Conservation (phyloP, 2,888 invertebrate genomes). For the Dichetophora obliterata region DNA sequence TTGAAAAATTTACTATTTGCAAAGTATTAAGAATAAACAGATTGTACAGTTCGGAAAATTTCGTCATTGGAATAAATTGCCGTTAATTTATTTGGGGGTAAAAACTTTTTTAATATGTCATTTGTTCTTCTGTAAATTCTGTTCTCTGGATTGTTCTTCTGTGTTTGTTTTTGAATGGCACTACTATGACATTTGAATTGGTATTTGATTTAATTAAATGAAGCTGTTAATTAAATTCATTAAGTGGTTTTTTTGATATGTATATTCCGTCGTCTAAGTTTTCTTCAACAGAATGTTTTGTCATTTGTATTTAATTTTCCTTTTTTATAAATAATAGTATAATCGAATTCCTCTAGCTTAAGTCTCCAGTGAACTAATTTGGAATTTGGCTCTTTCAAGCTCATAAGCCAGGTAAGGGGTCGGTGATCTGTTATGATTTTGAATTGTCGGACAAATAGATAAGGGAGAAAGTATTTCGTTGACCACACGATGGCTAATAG, state of each 20-base stretch:
- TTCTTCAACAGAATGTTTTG: not conserved
- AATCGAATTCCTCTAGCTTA: not conserved
- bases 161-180: too few species aligned
- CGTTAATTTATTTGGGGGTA: too few species aligned
- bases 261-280: conserved; percentile 4
- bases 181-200: too few species aligned
- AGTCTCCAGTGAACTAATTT: not conserved
- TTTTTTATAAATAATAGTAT: too few species aligned
- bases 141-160: too few species aligned
- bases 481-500: not conserved
- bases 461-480: not conserved
- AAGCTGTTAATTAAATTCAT: too few species aligned
- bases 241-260: conserved; percentile 2
- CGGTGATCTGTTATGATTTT: not conserved
- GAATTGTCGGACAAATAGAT: not conserved
- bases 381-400: not conserved
- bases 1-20: too few species aligned
- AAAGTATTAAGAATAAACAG: too few species aligned
- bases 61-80: too few species aligned
- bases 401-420: not conserved
- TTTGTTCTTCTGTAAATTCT: too few species aligned
- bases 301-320: not conserved
- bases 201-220: too few species aligned
- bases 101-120: too few species aligned
- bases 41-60: conserved; percentile 39